Evolutionary conservation across 2,797 vertebrate genomes (phyloP), one percentile per base, ranked within the genome.

Genomic region (Sphenopsis melanotis): DNA sequence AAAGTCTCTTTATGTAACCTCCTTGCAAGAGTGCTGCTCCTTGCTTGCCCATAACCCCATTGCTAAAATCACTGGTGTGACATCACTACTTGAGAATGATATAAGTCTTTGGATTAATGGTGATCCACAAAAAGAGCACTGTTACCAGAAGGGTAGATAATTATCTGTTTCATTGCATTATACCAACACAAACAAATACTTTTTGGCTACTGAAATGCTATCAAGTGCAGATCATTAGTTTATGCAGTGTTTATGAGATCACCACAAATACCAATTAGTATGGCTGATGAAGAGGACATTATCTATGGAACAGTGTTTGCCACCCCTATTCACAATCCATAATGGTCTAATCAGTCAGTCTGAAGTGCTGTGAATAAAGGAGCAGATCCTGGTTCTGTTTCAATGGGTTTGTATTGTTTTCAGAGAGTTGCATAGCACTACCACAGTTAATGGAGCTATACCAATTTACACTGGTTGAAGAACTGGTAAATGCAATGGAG

Each of bases 221-320:
- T 94, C 71, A 65, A 91, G 76, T 72, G 82, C 0, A 0, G 64
- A 55, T 87, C 76, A 63, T 93, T 94, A 82, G 49, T 93, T 92
- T 87, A 83, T 70, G 42, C 81, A 87, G 46, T 64, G 76, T 91
- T 94, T 94, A 44, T 85, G 90, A 89, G 76, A 89, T 83, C 92
- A 85, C 87, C 69, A 92, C 82, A 97, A 95, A 95, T 76, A 93
- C 61, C 92, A 94, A 92, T 96, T 93, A 93, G 76, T 78, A 79
- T 46, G 83, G 79, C 46, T 91, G 87, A 94, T 95, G 96, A 95
- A 90, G 87, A 87, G 92, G 84, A 83, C 69, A 56, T 95, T 85
- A 75, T 89, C 57, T 92, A 76, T 92, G 87, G 68, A 87, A 87
- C 68, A 87, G 82, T 83, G 81, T 95, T 93, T 95, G 68, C 71